Conservation (phyloP, 30 jellyfish, hydroid and myxozoan species). For the Aurelia sp. region DNA sequence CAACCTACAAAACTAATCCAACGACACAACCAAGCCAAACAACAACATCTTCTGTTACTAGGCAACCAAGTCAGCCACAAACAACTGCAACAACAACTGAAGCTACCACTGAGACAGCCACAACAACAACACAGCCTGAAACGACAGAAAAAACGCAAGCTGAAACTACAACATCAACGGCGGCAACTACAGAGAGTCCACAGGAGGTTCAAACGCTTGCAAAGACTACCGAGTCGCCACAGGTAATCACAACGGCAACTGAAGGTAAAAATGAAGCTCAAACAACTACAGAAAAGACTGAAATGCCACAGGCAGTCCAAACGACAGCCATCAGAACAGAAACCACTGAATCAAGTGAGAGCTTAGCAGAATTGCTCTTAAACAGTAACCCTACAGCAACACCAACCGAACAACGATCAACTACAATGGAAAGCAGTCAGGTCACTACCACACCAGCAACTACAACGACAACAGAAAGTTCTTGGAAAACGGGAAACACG, state of each 20-base stretch:
- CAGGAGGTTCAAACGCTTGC: background rate
- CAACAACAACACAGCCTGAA: background rate
- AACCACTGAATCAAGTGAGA: constrained; percentile 49
- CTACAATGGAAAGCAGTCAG: constrained; percentile 24
- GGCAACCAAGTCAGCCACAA: background rate
- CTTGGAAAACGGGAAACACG: background rate
- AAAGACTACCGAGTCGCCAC: too few species aligned
- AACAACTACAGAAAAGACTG: constrained; percentile 22
- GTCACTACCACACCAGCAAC: constrained; percentile 37
- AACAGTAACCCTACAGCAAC: constrained; percentile 14
- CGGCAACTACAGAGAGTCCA: constrained; percentile 18
- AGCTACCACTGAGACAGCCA: background rate
- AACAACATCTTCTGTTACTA: constrained; percentile 12
- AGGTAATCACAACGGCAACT: constrained; percentile 1
- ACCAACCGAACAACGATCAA: background rate
- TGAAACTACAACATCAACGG: constrained; percentile 2
- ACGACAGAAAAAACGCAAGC: constrained; percentile 16
- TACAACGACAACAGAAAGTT: constrained; percentile 37
- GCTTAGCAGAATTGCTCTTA: constrained; percentile 36
- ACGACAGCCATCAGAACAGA: background rate
- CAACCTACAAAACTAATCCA: constrained; percentile 47
- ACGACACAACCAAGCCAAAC: constrained; percentile 51
- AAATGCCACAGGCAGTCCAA: background rate
- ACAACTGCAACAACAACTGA: constrained; percentile 4
- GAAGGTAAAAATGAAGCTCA: constrained; percentile 1